Base-by-base conservation (phyloP, 2,888 invertebrate species). In the Fabriciana adippe region DNA sequence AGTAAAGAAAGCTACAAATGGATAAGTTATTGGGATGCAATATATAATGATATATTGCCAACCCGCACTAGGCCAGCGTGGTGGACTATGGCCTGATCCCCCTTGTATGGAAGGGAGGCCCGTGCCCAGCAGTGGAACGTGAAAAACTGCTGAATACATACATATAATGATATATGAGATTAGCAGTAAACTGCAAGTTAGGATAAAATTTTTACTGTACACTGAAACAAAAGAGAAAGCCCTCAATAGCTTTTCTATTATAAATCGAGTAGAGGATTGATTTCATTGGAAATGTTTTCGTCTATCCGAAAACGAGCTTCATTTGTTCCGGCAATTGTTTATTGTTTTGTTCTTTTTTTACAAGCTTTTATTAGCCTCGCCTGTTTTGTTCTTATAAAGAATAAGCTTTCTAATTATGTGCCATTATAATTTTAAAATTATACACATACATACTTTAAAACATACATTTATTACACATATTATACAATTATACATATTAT, bases 281-380 rank as follows among this genome's bases (percentile, higher is more conserved):
- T 66, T 62, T 53, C 62, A 53, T 51, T 57, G 62, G 16, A 56
- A 66, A 50, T 64, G 53, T 56, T 61, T 60, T 64, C 60, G 48
- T 51, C 55, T 60, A 31, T 18, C 8, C 47, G 51, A 67, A 62
- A 67, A 60, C 64, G 60, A 64, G 60, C 60, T 64, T 67, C 60
- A 55, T 63, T 66, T 63, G 51, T 57, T 53, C 53, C 26, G 26
- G 2, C n/a, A 31, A 59, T 48, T 59, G 48, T 59, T 48, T 59
- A 11, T 41, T 41, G 35, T 41, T 41, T 41, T 41, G 35, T 11
- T 35, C 48, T 11, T 59, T 48, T n/a, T 57, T 21, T 26, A 48
- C 31, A 59, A 14, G 16, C 48, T 6, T 59, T 48, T 47, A 59
- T 59, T 26, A 59, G 21, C 11, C 45, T 47, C n/a, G 21, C 14